Evolutionary conservation across 1,140 invertebrate species (phyloP), one percentile per base, ranked within the genome.

Genomic region (silkworm (Bombyx mori)): DNA sequence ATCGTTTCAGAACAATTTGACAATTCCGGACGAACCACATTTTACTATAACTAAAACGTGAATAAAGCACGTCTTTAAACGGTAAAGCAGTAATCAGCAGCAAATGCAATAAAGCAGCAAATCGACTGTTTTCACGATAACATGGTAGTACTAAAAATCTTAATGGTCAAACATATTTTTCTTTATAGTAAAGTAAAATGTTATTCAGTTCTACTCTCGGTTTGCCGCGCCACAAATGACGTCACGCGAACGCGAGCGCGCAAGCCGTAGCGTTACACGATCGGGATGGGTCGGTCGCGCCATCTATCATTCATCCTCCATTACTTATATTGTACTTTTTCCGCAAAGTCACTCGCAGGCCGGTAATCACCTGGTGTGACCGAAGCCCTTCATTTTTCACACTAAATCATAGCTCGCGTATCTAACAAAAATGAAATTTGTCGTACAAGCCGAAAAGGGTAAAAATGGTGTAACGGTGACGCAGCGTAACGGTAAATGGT

Each of bases 301-400:
- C 76, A 87, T 87, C 79, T 85, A 87, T 87, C 84, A 87, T 87
- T 79, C 78, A 84, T 87, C 82, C 82, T 84, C 84, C 82, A 87
- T 87, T 87, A 87, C 82, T 84, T 85, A 85, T 85, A 85, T 87
- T 87, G 82, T 87, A 82, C 78, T 85, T 85, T 86, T 82, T 87
- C 85, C 73, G 84, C 84, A 74, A 87, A 87, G 82, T 87, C 84
- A 87, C 79, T 82, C 75, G 72, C 80, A 75, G 81, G 75, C 84
- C 82, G 82, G 84, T 87, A 87, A 87, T 87, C 84, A 87, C 84
- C 84, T 87, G 84, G 84, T 80, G 80, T 75, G 76, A 76, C 81
- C 75, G 68, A 78, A 79, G 74, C 66, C 79, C 68, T 73, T 73
- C 84, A 85, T 87, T 87, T 87, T 87, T 86, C 81, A 87, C 84